Conservation (phyloP, 1,140 invertebrate genomes). For the Lethrus apterus region DNA sequence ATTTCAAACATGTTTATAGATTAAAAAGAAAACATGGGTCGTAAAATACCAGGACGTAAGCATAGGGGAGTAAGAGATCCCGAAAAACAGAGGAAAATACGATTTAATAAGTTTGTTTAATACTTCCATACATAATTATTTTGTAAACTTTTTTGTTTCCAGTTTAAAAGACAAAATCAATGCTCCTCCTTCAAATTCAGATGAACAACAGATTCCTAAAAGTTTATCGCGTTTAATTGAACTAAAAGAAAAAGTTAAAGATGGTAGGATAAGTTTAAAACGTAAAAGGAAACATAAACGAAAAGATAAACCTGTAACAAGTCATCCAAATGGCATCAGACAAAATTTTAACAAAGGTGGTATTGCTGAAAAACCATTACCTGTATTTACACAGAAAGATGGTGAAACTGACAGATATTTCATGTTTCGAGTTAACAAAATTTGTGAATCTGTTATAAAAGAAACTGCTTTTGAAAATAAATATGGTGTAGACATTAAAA, state of each 20-base stretch:
- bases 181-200: slow-evolving; percentile 52
- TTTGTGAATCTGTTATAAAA: slow-evolving; percentile 43
- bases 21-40: slow-evolving; percentile 63
- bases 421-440: slow-evolving; percentile 42
- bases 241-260: slow-evolving; percentile 46
- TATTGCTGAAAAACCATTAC: slow-evolving; percentile 42
- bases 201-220: slow-evolving; percentile 59
- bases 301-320: slow-evolving; percentile 6
- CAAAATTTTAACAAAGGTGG: neutral
- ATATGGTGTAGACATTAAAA: slow-evolving; percentile 46
- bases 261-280: slow-evolving; percentile 18
- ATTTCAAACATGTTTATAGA: too few species aligned
- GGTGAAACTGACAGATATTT: slow-evolving; percentile 44
- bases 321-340: slow-evolving; percentile 2
- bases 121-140: slow-evolving; percentile 15
- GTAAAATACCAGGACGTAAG: slow-evolving; percentile 67
- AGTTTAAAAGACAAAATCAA: slow-evolving; percentile 61
- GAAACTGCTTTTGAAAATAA: slow-evolving; percentile 49
- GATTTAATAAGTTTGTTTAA: slow-evolving; percentile 34
- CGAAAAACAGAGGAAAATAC: slow-evolving; percentile 51
- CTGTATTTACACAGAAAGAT: slow-evolving; percentile 43
- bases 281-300: slow-evolving; percentile 17
- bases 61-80: slow-evolving; percentile 64
- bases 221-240: slow-evolving; percentile 52
- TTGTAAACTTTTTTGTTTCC: slow-evolving; percentile 28